Base-by-base conservation (phyloP, 2,888 invertebrate genomes). In the Thalpophila matura region DNA sequence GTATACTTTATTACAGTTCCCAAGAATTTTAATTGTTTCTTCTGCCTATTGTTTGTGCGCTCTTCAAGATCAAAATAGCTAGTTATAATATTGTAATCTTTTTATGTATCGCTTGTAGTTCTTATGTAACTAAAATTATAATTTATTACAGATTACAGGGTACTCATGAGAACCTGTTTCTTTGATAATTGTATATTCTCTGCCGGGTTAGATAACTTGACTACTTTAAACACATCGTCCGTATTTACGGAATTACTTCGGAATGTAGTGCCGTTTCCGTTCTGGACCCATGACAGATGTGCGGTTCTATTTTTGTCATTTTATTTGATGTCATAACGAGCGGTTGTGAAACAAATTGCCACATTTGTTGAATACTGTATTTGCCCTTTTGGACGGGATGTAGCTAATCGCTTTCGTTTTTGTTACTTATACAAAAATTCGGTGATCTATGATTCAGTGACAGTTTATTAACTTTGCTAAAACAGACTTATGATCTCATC, bases 131-230 rank as follows among this genome's bases (percentile, higher is more conserved):
- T 43, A 27, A 51, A 12, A 40, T 27, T 72, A 38, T 42, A 22
- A 33, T 67, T 60, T 57, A 59, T n/a, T n/a, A n/a, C n/a, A n/a
- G n/a, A 56, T 46, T 56, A 33, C 38, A 55, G 27, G 57, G 64
- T 69, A 65, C 54, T 74, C 74, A 66, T 77, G 86, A 74, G 86
- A 85, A 85, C 76, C 68, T 70, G 79, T 77, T 80, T 60, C 61
- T 50, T 45, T 56, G 45, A 51, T 79, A 69, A 79, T 82, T 83
- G 62, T 70, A 59, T 58, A 50, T 63, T 61, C 56, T 55, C 57
- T 63, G 64, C 59, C 56, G 66, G 57, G 65, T 79, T 58, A 69
- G 67, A 68, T 79, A 68, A 69, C 49, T 35, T 59, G 49, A 43
- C 68, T 62, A 43, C 54, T 55, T 26, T 29, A 38, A 51, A 40